Evolutionary conservation across 30 jellyfish, hydroid and myxozoan species (phyloP), one percentile per base, ranked within the genome.

Genomic region (Aurelia coerulea): DNA sequence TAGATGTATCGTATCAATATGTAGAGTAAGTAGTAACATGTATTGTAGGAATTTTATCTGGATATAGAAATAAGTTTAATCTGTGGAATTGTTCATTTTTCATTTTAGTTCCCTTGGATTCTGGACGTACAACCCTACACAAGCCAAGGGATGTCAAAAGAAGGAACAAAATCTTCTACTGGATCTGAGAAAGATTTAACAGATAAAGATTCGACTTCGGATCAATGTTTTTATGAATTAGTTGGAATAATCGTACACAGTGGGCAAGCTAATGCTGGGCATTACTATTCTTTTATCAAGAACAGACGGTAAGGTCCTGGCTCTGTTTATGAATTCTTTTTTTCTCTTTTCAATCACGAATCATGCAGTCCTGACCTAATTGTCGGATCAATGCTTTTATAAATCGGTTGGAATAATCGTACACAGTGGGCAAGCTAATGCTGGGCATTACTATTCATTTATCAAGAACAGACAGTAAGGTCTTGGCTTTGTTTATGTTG

Each of bases 221-320:
- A 85, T 89, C 93, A 92, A 67, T 88, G 78, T 41, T 90, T 82
- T 65, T 95, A 95, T 70, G 99, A 95, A 73, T 63, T 95, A n/a
- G 97, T 90, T 50, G 99, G 99, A 19, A 88, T 95, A 5, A 93
- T 95, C 18, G 99, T 95, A 15, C 99, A 95, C 88, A 95, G 96
- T 46, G 99, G 99, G 19, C 99, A 95, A 75, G 99, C 99, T 1
- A 95, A 83, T 74, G 99, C 99, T 62, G 99, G 99, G 9, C 99
- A 95, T 85, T 95, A 95, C 64, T 95, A 95, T 66, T 95, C 99
- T 1, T 90, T 78, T 65, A 87, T 95, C 59, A 95, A 95, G 74
- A 95, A 95, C 77, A 76, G 99, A 78, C 77, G 82, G 97, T 88
- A 23, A 34, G 51, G 51, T 39, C 0, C 6, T 39, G 51, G 6